phyloP scores from a whole-genome alignment of 2,888 invertebrate species.

The Mesochorus sp. region DNA sequence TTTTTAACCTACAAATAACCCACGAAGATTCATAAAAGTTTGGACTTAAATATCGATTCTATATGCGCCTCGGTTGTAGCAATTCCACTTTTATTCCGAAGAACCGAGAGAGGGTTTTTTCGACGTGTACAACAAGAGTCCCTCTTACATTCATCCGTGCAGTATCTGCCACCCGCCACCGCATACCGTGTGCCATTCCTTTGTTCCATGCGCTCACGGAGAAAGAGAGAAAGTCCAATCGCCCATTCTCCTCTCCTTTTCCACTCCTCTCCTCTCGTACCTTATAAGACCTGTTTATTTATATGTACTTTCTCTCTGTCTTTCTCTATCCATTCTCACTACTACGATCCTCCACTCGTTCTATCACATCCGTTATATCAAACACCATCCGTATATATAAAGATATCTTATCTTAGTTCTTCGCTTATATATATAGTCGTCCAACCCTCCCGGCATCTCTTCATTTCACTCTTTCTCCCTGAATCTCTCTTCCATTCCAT shows the following conservation, averaged over 20 bases:
- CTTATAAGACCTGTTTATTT: slow-evolving; percentile 71
- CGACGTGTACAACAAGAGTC: slow-evolving; percentile 21
- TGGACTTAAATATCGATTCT: slow-evolving; percentile 50
- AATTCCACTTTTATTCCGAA: slow-evolving; percentile 58
- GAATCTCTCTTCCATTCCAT: slow-evolving; percentile 29
- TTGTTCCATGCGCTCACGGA: slow-evolving; percentile 57
- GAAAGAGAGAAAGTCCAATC: slow-evolving; percentile 61
- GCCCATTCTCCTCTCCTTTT: slow-evolving; percentile 54
- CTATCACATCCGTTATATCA: slow-evolving; percentile 30
- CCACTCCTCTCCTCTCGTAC: no score
- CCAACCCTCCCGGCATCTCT: slow-evolving; percentile 34
- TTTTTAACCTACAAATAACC: background rate
- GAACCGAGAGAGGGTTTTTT: slow-evolving; percentile 34
- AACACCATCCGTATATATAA: slow-evolving; percentile 15
- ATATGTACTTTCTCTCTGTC: slow-evolving; percentile 63
- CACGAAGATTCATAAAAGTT: slow-evolving; percentile 10
- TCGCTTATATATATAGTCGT: background rate
- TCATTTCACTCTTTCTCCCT: slow-evolving; percentile 20
- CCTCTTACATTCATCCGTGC: slow-evolving; percentile 10
- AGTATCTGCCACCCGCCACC: slow-evolving; percentile 18
- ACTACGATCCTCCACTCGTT: slow-evolving; percentile 15
- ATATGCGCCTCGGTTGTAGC: background rate
- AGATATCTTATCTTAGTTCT: slow-evolving; percentile 24
- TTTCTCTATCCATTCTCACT: slow-evolving; percentile 21
- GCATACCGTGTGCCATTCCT: slow-evolving; percentile 42